Percentiles rank a stretch among this genome's conserved stretches.
phyloP scores from a whole-genome alignment of 2,888 invertebrate genomes.

The Heliothis peltigera region DNA sequence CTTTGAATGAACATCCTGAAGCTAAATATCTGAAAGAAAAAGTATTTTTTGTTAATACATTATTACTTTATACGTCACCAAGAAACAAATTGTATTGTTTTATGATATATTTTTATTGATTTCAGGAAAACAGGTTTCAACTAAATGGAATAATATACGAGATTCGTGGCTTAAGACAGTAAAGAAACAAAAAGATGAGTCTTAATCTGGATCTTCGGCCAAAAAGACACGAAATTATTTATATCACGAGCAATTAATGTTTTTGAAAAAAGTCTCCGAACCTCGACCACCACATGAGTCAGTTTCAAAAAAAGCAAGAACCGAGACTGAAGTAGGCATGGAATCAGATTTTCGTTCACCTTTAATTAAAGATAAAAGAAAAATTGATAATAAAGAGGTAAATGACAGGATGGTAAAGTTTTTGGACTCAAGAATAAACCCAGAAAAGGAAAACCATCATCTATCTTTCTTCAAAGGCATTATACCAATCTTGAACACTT shows the following conservation, averaged over 20 bases:
- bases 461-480: conserved; percentile 58
- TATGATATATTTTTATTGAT: conserved; percentile 42
- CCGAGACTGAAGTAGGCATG: conserved; percentile 52
- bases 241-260: conserved; percentile 57
- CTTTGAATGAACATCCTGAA: conserved; percentile 11
- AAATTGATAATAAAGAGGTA: conserved; percentile 50
- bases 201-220: conserved; percentile 52
- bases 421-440: conserved; percentile 57
- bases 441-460: conserved; percentile 58
- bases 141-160: conserved; percentile 55
- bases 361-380: conserved; percentile 57
- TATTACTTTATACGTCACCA: conserved; percentile 51
- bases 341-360: conserved; percentile 55
- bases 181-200: conserved; percentile 53
- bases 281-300: conserved; percentile 51
- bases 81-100: conserved; percentile 46
- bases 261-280: conserved; percentile 56
- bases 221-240: conserved; percentile 55
- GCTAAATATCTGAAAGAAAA: conserved; percentile 13
- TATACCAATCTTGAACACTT: conserved; percentile 52
- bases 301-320: conserved; percentile 53
- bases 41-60: conserved; percentile 32
- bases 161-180: conserved; percentile 53
- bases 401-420: conserved; percentile 52
- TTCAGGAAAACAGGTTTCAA: conserved; percentile 54